Base-by-base conservation (phyloP, 2,113 vertebrate species). In the Siniperca knerii region DNA sequence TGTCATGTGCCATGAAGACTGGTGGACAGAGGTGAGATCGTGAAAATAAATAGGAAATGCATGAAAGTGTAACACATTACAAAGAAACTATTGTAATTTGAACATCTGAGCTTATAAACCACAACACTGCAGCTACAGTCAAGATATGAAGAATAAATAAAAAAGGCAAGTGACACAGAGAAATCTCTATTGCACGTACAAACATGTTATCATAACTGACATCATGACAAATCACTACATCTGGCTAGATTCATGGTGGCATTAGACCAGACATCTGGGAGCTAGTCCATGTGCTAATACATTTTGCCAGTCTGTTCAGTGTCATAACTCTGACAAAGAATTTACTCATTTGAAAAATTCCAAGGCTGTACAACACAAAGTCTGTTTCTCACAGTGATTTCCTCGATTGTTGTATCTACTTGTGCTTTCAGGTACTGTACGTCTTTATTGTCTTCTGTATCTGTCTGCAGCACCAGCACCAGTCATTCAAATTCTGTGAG, bases 151-250 rank as follows among this genome's bases (percentile, higher is more conserved):
- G n/a, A 35, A 61, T 77, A 68, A 88, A 78, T 54, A 54, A 58
- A 79, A 68, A 90, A 55, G 12, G 84, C 50, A 65, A 5, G 35
- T 13, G 40, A 73, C 50, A n/a, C 44, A 70, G 13, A 79, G 78
- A 81, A 25, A 52, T 77, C 20, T 68, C 50, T n/a, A 48, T 29
- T 71, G 44, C 40, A 61, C 70, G 6, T 20, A 81, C 64, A 75
- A 77, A 87, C 58, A 80, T 77, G 55, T 71, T 79, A 77, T 84
- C 70, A 82, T 55, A 77, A 84, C 50, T 79, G 81, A 88, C 82
- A 82, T 88, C 61, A 81, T 82, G 25, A 88, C 76, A 77, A 92
- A 87, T 89, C 79, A 70, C 89, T 90, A 86, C 67, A 92, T 89
- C 64, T 86, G 74, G 78, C 40, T 74, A 77, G 76, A 89, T 80